phyloP scores from a whole-genome alignment of 1,140 invertebrate species.

The Ditylenchus dipsaci region DNA sequence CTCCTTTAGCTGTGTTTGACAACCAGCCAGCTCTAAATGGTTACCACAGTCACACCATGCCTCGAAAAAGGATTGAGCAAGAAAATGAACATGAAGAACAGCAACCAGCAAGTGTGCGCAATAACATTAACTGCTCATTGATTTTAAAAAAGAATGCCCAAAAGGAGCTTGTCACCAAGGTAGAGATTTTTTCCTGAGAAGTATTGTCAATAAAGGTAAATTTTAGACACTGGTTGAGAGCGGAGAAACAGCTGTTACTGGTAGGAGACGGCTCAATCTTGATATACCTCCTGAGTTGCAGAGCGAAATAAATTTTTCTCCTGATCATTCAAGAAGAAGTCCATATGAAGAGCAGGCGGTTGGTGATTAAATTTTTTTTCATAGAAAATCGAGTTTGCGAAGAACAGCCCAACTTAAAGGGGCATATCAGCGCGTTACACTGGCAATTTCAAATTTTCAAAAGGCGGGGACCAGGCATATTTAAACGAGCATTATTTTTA shows the following conservation, averaged over 20 bases:
- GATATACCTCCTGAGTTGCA: constrained; percentile 28
- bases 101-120: not conserved
- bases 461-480: no score
- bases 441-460: no score
- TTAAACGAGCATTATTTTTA: no score
- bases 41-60: no score
- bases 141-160: constrained; percentile 7
- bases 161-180: constrained; percentile 6
- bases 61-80: not conserved
- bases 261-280: not conserved
- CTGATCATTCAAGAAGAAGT: constrained; percentile 12
- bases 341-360: constrained; percentile 42
- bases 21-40: no score
- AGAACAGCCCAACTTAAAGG: no score
- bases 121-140: not conserved
- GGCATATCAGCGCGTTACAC: no score
- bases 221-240: not conserved
- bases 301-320: constrained; percentile 10
- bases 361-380: not conserved
- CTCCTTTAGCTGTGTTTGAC: not conserved
- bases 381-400: no score
- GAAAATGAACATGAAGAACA: constrained; percentile 8
- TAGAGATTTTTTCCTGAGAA: not conserved
- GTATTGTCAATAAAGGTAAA: no score
- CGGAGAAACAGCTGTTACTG: not conserved